Base-by-base conservation (phyloP, 2,797 vertebrate species). In the Danio choprae region DNA sequence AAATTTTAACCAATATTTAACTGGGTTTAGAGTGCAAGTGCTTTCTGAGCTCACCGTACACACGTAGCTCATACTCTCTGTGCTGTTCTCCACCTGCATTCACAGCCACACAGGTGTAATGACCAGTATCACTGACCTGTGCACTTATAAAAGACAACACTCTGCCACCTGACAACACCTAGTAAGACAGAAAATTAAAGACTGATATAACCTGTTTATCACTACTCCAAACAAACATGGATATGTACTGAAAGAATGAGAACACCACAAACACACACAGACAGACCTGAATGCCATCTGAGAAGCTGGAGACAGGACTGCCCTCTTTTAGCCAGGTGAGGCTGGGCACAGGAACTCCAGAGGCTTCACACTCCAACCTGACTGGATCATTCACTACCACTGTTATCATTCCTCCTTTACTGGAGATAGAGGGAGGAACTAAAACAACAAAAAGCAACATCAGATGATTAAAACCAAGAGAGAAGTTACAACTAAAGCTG, bases 251-350 rank as follows among this genome's bases (percentile, higher is more conserved):
- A 43, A 43, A 1, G 29, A 16, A 16, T 2, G n/a, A 20, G 6
- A 50, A 22, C 63, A 67, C 50, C 22, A 55, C 29, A 75, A 38
- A 50, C 58, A 65, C 0, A 82, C 46, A 51, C 8, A 71, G 44
- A 70, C 43, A 76, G 10, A 99, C 98, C 97, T 99, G 96, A 29
- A 98, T 90, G 75, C 96, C 96, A 1, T 95, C 88, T 6, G 93
- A 91, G 2, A 96, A 90, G 68, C 96, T 96, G 58, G 96, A 94
- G 59, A 99, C 95, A 0, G 98, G 97, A 84, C 97, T 97, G 51
- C 97, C 96, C 16, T 98, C 97, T 91, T 99, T 98, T 63, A 99
- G 88, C 98, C 98, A 99, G 0, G 97, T 99, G 86, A 99, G 93
- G 89, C 94, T 96, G 12, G 98, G 98, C n/a, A 83, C 86, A 4